Conservation (phyloP, 2,797 vertebrate species). For the Sparidentex hasta region DNA sequence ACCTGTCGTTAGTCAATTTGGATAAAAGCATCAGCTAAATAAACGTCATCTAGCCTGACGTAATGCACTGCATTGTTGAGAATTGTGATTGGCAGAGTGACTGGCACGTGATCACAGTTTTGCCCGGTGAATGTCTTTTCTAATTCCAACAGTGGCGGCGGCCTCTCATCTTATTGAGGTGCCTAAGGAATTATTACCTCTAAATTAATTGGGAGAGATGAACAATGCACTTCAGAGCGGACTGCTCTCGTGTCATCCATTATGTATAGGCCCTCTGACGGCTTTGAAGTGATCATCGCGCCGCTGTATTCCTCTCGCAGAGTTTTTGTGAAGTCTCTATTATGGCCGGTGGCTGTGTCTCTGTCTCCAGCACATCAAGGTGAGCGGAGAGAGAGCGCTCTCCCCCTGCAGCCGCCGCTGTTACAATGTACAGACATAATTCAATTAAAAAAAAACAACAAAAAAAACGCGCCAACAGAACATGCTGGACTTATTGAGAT, state of each 20-base stretch:
- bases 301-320: slow-evolving; percentile 63
- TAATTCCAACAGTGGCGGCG: slow-evolving; percentile 49
- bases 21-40: not conserved
- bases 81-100: slow-evolving; percentile 19
- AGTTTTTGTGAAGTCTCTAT: slow-evolving; percentile 74
- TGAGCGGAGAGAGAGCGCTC: slow-evolving; percentile 48
- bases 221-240: slow-evolving; percentile 72
- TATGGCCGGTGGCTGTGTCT: slow-evolving; percentile 71
- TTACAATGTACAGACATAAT: slow-evolving; percentile 60
- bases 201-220: slow-evolving; percentile 78
- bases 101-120: slow-evolving; percentile 35
- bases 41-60: too few relatives aligned
- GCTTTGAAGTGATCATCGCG: slow-evolving; percentile 77
- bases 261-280: slow-evolving; percentile 68
- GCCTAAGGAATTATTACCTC: slow-evolving; percentile 76
- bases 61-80: not conserved
- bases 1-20: not conserved
- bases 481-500: slow-evolving; percentile 58
- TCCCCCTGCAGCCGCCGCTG: slow-evolving; percentile 36
- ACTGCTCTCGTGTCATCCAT: slow-evolving; percentile 73
- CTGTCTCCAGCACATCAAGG: slow-evolving; percentile 73
- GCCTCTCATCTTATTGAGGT: slow-evolving; percentile 62
- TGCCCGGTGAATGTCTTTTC: slow-evolving; percentile 39
- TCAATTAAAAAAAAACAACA: slow-evolving; percentile 69
- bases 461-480: slow-evolving; percentile 40